A percentile compares a stretch with the other conserved stretches of the same genome.
phyloP scores from a whole-genome alignment of 1,140 invertebrate genomes.

The Drosophila mauritiana region DNA sequence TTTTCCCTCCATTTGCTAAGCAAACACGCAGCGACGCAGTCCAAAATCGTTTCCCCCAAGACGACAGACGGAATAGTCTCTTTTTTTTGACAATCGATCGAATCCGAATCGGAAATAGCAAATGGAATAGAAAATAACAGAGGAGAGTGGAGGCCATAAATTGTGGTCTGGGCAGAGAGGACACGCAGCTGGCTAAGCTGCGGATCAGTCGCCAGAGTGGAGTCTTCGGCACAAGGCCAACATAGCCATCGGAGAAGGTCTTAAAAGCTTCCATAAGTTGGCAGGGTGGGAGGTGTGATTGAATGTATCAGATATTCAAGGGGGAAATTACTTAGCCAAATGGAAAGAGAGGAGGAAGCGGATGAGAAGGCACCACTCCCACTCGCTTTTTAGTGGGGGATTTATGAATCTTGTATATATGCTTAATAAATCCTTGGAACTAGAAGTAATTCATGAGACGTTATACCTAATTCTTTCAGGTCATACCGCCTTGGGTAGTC shows the following conservation, averaged over 20 bases:
- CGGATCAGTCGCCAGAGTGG: constrained; percentile 8
- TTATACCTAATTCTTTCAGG: constrained; percentile 32
- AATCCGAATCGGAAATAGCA: constrained; percentile 15
- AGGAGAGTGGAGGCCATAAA: constrained; percentile 25
- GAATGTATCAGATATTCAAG: constrained; percentile 1
- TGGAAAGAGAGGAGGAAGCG: not conserved
- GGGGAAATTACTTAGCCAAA: not conserved
- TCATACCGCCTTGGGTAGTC: constrained; percentile 78
- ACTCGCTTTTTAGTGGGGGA: not conserved
- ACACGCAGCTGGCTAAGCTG: constrained; percentile 42
- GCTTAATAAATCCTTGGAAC: not conserved
- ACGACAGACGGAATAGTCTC: constrained; percentile 3
- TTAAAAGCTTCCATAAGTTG: constrained; percentile 33
- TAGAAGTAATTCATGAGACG: not conserved
- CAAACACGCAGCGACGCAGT: constrained; percentile 38
- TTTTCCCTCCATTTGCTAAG: constrained; percentile 46
- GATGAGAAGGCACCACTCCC: not conserved
- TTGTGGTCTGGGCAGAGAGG: constrained; percentile 24
- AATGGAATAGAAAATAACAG: constrained; percentile 8
- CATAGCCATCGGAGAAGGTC: constrained; percentile 1
- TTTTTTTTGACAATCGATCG: constrained; percentile 24
- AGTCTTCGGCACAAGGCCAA: constrained; percentile 1
- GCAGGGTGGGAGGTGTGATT: constrained; percentile 4
- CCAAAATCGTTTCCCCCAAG: constrained; percentile 15
- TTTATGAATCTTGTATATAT: not conserved